Conservation (phyloP, 1,140 invertebrate genomes). For the Hypsibius dujardini region DNA sequence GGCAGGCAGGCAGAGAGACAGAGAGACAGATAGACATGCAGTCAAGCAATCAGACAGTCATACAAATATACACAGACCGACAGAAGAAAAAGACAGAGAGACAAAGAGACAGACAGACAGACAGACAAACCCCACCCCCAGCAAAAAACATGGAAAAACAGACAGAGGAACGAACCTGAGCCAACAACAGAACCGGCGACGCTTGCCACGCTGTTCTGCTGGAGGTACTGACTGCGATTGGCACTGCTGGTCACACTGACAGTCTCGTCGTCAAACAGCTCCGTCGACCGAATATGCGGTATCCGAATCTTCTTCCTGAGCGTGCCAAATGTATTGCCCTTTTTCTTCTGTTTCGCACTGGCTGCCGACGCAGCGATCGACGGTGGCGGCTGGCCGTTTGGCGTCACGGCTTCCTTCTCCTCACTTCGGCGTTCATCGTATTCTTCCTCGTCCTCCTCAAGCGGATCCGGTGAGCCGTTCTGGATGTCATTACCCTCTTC, state of each 20-base stretch:
- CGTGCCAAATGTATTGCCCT: neutral
- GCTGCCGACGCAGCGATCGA: neutral
- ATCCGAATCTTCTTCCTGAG: constrained; percentile 8
- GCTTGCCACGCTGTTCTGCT: too few relatives aligned
- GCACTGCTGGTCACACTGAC: constrained; percentile 8
- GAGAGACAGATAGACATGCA: too few relatives aligned
- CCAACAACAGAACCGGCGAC: too few relatives aligned
- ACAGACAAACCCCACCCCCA: too few relatives aligned
- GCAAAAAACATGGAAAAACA: too few relatives aligned
- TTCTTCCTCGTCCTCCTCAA: constrained; percentile 12
- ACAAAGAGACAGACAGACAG: too few relatives aligned
- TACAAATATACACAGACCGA: too few relatives aligned
- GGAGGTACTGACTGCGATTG: neutral
- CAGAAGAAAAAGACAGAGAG: too few relatives aligned
- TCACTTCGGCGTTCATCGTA: neutral
- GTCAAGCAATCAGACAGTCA: too few relatives aligned
- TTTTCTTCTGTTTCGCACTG: neutral
- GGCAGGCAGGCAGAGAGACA: too few relatives aligned
- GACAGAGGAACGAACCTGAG: too few relatives aligned
- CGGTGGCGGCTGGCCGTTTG: neutral
- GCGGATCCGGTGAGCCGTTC: constrained; percentile 15
- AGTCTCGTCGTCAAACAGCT: neutral
- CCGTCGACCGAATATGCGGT: neutral
- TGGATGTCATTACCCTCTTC: constrained; percentile 19
- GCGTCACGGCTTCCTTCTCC: neutral